Evolutionary conservation across 1,140 invertebrate genomes (phyloP), one percentile per base, ranked within the genome.

Genomic region (Lepidostoma basale): DNA sequence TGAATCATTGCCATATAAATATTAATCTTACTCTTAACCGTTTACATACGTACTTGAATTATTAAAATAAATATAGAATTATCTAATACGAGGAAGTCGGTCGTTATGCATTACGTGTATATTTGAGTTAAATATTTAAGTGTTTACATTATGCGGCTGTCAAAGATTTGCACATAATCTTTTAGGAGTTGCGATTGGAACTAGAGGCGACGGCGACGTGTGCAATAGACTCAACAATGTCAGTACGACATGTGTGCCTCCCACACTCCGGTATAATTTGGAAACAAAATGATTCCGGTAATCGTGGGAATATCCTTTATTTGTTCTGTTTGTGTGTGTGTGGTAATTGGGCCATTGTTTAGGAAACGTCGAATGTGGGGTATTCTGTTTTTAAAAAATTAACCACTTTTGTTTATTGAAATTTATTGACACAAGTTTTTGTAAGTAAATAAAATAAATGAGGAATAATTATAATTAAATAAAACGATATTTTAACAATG

Each of bases 221-320:
- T 45, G n/a, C 25, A 59, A 59, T 59, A 12, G 18, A 45, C 30
- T 49, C 1, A 22, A 49, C 3, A 26, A 26, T 56, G 18, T 10
- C 0, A 56, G 33, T 36, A 16, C 4, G n/a, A 16, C 12, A 42
- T 12, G 18, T 42, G 36, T 26, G 16, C 5, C 59, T 62, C 59
- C 59, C 40, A 62, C 59, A 62, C 40, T 8, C 8, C 47, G 12
- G 14, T 26, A 49, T 42, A 68, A 68, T 68, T 68, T 60, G 56
- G 66, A 20, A 36, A n/a, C 26, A 66, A 59, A 20, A 28, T 16
- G 18, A 59, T 10, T 9, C 9, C 39, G 25, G 28, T 64, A 62
- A 65, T 54, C 70, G 70, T 72, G 70, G 66, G 70, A 72, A 68
- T 44, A 60, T 72, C 69, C 70, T 72, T 62, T 54, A 40, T 71